phyloP scores from a whole-genome alignment of 2,113 vertebrate species.

The Lophochroa leadbeateri region DNA sequence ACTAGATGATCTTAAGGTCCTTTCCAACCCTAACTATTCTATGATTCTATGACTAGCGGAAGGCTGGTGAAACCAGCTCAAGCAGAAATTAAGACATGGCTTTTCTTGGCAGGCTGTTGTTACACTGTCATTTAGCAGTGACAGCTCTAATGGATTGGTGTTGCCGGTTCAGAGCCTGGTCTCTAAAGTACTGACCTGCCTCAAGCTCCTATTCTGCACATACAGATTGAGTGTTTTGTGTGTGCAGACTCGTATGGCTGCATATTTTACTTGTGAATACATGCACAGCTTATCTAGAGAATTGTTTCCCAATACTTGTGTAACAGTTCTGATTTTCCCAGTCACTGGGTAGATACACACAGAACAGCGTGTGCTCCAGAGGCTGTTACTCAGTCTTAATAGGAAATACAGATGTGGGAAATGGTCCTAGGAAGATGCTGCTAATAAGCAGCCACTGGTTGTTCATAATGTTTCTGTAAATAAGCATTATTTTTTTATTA shows the following conservation, averaged over 20 bases:
- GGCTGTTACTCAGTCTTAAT: neutral
- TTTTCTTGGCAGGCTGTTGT: neutral
- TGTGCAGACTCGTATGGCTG: neutral
- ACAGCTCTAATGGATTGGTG: neutral
- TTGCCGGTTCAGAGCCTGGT: neutral
- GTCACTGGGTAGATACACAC: neutral
- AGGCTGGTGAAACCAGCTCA: neutral
- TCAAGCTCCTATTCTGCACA: neutral
- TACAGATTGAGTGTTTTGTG: neutral
- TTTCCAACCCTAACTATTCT: too few relatives aligned
- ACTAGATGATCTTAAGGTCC: too few relatives aligned
- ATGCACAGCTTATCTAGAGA: neutral
- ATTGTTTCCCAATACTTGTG: neutral
- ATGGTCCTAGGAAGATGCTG: neutral
- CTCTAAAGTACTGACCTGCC: neutral
- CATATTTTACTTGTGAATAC: constrained; percentile 11
- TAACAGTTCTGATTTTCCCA: constrained; percentile 1
- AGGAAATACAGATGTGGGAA: neutral
- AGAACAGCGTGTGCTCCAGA: neutral
- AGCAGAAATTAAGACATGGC: neutral
- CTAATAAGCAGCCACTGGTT: neutral
- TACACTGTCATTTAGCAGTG: fast-evolving
- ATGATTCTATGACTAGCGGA: neutral
- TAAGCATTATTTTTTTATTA: neutral
- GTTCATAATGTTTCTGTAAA: neutral